These are phyloP conservation scores for Spodoptera picta DNA, from an alignment of 2,888 invertebrate species.

Conservation along the genomic window DNA sequence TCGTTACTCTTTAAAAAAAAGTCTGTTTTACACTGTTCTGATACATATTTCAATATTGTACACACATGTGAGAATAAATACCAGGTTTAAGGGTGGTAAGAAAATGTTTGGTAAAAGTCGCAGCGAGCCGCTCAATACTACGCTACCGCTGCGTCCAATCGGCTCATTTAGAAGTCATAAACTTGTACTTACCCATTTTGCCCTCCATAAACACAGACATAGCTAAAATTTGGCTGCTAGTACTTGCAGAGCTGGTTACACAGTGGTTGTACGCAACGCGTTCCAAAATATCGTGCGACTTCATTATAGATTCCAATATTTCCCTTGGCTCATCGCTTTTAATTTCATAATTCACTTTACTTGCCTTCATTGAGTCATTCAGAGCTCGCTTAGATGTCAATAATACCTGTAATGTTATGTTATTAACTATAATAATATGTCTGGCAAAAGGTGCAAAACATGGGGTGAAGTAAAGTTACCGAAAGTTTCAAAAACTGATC, in stretches of 20 bases:
- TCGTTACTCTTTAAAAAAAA: no score
- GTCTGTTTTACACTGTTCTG: no score
- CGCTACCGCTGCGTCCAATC: no score
- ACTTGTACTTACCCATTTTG: constrained; percentile 71
- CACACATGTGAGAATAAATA: no score
- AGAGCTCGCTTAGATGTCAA: constrained; percentile 64
- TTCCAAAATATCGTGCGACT: constrained; percentile 55
- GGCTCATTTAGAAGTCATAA: background rate
- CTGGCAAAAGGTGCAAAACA: no score
- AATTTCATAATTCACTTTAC: constrained; percentile 69
- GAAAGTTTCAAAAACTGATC: background rate
- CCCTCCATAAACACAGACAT: constrained; percentile 87
- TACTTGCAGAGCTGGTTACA: constrained; percentile 81
- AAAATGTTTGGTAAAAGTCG: no score
- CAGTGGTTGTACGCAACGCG: constrained; percentile 77
- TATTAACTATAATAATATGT: no score
- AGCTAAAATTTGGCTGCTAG: constrained; percentile 87
- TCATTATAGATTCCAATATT: constrained; percentile 72
- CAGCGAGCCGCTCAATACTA: no score
- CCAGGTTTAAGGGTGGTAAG: no score
- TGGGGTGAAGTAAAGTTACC: no score
- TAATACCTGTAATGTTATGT: no score
- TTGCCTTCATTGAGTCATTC: constrained; percentile 67
- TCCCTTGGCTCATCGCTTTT: constrained; percentile 59
- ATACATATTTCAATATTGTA: no score